phyloP scores from a whole-genome alignment of 2,888 invertebrate genomes.

The Volucella inanis region DNA sequence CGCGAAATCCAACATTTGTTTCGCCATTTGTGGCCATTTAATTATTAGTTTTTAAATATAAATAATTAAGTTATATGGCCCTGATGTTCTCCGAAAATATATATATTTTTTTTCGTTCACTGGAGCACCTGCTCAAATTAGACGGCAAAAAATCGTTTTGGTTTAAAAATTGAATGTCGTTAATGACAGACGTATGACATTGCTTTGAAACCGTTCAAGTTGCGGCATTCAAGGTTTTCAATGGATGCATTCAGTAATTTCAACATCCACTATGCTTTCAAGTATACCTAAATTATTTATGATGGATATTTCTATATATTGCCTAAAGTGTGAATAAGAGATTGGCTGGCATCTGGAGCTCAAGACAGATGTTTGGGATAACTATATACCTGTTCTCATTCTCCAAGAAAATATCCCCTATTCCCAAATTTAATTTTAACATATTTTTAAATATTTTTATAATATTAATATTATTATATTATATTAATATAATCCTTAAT shows the following conservation, averaged over 20 bases:
- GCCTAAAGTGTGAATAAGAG: no score
- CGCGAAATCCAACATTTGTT: conserved; percentile 53
- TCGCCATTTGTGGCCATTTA: conserved; percentile 76
- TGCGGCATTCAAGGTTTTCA: not conserved
- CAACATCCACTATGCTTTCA: no score
- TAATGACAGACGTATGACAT: conserved; percentile 58
- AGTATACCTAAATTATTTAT: no score
- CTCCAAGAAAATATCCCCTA: no score
- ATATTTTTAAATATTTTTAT: no score
- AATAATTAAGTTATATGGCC: conserved; percentile 5
- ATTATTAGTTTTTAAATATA: conserved; percentile 17
- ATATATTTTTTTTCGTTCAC: conserved; percentile 17
- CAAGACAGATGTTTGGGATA: no score
- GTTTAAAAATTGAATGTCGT: conserved; percentile 71
- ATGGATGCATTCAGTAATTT: not conserved
- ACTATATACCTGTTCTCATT: no score
- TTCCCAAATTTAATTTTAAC: no score
- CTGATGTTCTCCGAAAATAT: conserved; percentile 17
- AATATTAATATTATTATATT: no score
- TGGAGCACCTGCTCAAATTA: conserved; percentile 65
- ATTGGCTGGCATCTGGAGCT: no score
- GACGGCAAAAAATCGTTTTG: conserved; percentile 71
- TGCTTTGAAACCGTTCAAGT: conserved; percentile 27
- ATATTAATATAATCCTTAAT: no score
- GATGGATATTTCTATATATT: no score